Conservation (phyloP, 2,888 invertebrate genomes). For the Apotomis capreana region DNA sequence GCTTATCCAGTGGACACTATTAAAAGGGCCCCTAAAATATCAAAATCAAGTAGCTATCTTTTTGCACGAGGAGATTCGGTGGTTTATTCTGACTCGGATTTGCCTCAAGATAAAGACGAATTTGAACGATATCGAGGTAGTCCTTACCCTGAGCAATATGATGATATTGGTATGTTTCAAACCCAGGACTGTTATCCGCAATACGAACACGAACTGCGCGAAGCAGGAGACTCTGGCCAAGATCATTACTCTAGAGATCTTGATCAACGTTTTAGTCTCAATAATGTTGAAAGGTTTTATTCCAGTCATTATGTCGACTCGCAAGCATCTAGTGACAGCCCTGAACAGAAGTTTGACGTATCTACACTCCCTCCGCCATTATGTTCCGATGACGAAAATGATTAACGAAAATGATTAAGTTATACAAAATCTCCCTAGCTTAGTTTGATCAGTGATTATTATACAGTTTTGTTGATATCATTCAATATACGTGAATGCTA, state of each 20-base stretch:
- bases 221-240: conserved; percentile 55
- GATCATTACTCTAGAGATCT: conserved; percentile 71
- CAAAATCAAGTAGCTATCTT: conserved; percentile 72
- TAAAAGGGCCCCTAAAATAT: conserved; percentile 76
- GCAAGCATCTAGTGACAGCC: conserved; percentile 86
- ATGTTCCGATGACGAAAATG: conserved; percentile 89
- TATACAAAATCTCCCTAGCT: neutral
- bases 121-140: conserved; percentile 76
- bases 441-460: conserved; percentile 1
- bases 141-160: conserved; percentile 78
- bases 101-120: conserved; percentile 74
- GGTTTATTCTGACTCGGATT: conserved; percentile 75
- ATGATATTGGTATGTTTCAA: conserved; percentile 75
- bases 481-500: conserved; percentile 54
- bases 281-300: conserved; percentile 78
- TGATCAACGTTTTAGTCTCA: conserved; percentile 78
- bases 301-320: conserved; percentile 82
- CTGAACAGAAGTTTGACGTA: conserved; percentile 89
- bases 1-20: conserved; percentile 80
- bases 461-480: conserved; percentile 8
- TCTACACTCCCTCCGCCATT: conserved; percentile 90
- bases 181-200: conserved; percentile 79
- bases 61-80: conserved; percentile 76
- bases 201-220: conserved; percentile 66
- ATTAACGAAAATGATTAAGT: conserved; percentile 84